Percentiles rank a stretch among this genome's conserved stretches.
Evolutionary conservation across 2,888 invertebrate species (phyloP).

Genomic region (Eilema caniola): DNA sequence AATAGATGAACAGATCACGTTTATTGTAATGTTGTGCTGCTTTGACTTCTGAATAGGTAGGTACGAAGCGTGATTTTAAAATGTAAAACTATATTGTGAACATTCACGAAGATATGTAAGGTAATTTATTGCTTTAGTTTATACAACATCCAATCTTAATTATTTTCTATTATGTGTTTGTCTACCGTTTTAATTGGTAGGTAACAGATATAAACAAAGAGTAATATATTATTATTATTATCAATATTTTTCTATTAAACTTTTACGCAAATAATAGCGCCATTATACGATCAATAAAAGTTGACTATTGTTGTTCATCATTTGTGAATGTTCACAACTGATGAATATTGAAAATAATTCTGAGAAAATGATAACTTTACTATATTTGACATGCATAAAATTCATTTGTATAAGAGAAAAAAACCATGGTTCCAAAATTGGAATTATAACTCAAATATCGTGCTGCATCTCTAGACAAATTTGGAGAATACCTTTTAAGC

Average conservation of each 20-base stretch:
- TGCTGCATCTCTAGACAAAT: constrained; percentile 7
- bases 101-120: background rate
- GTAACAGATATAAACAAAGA: background rate
- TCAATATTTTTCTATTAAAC: background rate
- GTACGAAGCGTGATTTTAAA: background rate
- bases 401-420: constrained; percentile 17
- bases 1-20: constrained; percentile 13
- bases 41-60: constrained; percentile 11
- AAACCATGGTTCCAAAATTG: background rate
- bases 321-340: constrained; percentile 25
- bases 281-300: no score
- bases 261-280: no score
- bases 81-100: background rate
- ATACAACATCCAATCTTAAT: background rate
- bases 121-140: background rate
- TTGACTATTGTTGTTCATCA: no score
- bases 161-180: background rate
- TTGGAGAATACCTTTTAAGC: constrained; percentile 7
- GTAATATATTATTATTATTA: no score
- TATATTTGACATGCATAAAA: constrained; percentile 25
- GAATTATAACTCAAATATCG: constrained; percentile 13
- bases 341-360: constrained; percentile 28
- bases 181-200: background rate
- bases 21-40: constrained; percentile 16
- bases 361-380: constrained; percentile 25